Evolutionary conservation across 2,797 vertebrate genomes (phyloP), one percentile per base, ranked within the genome.

Genomic region (Sebastes umbrosus): DNA sequence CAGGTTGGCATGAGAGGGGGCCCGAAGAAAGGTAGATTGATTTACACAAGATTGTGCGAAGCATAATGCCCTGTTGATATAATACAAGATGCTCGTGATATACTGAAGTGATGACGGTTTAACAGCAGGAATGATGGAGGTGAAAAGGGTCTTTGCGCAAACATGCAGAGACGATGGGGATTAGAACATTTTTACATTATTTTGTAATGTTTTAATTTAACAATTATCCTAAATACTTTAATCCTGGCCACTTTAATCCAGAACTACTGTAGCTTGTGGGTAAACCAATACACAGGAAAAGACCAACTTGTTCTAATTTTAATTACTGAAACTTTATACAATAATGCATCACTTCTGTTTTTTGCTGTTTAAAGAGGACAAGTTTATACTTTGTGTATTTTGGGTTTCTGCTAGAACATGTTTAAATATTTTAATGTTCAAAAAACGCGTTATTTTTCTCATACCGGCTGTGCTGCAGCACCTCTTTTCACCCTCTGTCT

Each of bases 31-130:
- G 68, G 50, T 67, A 39, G 71, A 81, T 43, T 50, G 77, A 87
- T 87, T 77, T 77, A 43, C 39, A 43, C 55, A n/a, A 67, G 60
- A 70, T 29, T 68, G 66, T 16, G 9, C 72, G 52, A 65, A 20
- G 31, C n/a, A 54, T 55, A 62, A 85, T 32, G 58, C 58, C 59
- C 68, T 60, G 73, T 62, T 77, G 76, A 63, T 70, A 27, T n/a
- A 27, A 83, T 25, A 11, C 3, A 27, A 59, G 52, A 64, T 27
- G 25, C 12, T 57, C 20, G 27, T 66, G 39, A 65, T 66, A 24
- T 22, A 25, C 22, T 65, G 63, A 62, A 27, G 66, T 80, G 78
- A 78, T 84, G 83, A 84, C 74, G 46, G 76, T 69, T 71, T 36
- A 71, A 52, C 67, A 77, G 59, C 55, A 5, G 31, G 11, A 64